phyloP scores from a whole-genome alignment of 2,888 invertebrate species.

The Scelioninae gen. 2 region DNA sequence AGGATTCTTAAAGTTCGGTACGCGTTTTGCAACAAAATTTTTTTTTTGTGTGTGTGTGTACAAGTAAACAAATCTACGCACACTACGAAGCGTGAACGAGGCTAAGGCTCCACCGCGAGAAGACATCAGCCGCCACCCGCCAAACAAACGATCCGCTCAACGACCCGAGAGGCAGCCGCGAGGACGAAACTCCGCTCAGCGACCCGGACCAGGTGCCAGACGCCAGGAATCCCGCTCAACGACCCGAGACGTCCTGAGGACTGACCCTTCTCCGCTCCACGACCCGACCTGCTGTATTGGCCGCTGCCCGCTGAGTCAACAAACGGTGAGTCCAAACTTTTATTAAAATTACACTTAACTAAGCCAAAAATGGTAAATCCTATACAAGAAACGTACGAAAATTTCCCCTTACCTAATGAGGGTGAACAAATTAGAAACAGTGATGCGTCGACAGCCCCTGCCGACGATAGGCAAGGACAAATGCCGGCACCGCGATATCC shows the following conservation, averaged over 20 bases:
- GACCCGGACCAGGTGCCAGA: conserved; percentile 1
- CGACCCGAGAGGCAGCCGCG: no score
- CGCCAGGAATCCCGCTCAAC: no score
- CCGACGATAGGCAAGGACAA: conserved; percentile 1
- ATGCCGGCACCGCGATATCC: conserved; percentile 1
- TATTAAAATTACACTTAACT: conserved; percentile 1
- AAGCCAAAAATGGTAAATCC: conserved; percentile 1
- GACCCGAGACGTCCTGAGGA: no score
- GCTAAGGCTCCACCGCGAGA: conserved; percentile 1
- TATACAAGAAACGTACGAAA: conserved; percentile 1
- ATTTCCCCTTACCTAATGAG: conserved; percentile 1
- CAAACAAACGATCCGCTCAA: conserved; percentile 1
- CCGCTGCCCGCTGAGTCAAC: conserved; percentile 1
- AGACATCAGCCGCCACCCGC: conserved; percentile 1
- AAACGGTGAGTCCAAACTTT: conserved; percentile 1
- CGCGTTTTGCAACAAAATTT: conserved; percentile 1
- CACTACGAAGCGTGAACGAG: conserved; percentile 1
- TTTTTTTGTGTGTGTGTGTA: background rate
- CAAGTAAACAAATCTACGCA: conserved; percentile 1
- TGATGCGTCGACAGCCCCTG: conserved; percentile 1
- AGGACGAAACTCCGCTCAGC: no score
- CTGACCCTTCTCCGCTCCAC: background rate
- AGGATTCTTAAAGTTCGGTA: conserved; percentile 1
- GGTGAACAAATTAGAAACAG: conserved; percentile 1
- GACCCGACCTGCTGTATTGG: conserved; percentile 1